Percentiles rank a stretch among this genome's conserved stretches.
Evolutionary conservation across 35 echinoderm and acorn worm genomes (phyloP).

Genomic region (Stichopus chloronotus): DNA sequence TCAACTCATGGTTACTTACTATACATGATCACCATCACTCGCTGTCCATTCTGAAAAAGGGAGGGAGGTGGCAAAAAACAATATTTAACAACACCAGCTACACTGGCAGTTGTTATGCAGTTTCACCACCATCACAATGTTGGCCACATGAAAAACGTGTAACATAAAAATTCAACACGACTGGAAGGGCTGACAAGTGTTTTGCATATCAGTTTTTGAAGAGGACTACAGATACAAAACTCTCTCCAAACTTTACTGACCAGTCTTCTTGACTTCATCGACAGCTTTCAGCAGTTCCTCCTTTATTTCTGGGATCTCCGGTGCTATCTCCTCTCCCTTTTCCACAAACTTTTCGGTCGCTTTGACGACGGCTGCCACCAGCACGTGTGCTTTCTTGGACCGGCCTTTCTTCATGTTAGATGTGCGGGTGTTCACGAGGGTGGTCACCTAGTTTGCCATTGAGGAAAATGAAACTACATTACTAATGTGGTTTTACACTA

Average conservation of each 20-base stretch:
- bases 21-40: no score
- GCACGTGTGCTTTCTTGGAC: slow-evolving; percentile 98
- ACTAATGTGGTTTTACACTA: neutral
- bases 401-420: slow-evolving; percentile 94
- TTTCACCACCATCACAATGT: no score
- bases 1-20: no score
- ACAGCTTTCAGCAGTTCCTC: slow-evolving; percentile 86
- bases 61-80: no score
- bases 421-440: slow-evolving; percentile 92
- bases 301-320: slow-evolving; percentile 92
- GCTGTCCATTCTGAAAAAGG: no score
- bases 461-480: neutral
- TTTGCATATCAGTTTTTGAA: no score
- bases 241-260: slow-evolving; percentile 34
- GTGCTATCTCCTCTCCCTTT: slow-evolving; percentile 97
- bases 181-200: no score
- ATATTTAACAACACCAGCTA: no score
- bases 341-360: slow-evolving; percentile 95
- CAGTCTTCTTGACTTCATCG: slow-evolving; percentile 92
- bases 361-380: slow-evolving; percentile 93
- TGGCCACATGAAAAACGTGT: no score
- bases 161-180: no score
- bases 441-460: slow-evolving; percentile 73
- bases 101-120: no score
- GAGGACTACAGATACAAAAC: no score